A percentile compares a stretch with the other conserved stretches of the same genome.
phyloP scores from a whole-genome alignment of 1,140 invertebrate genomes.

The Colletes latitarsis region DNA sequence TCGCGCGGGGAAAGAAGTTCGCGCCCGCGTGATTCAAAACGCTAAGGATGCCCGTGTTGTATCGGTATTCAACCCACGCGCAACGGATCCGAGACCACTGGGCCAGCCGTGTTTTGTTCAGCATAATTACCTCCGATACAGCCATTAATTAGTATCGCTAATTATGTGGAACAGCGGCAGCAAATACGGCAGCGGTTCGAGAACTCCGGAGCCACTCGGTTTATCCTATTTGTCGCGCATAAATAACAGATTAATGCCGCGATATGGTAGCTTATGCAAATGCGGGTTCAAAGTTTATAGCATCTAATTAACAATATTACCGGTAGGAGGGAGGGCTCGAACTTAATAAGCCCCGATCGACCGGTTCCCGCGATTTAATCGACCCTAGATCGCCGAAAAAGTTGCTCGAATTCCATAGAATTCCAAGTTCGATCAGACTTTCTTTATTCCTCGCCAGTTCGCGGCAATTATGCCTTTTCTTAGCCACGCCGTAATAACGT shows the following conservation, averaged over 20 bases:
- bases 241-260: conserved; percentile 61
- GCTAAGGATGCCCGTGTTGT: not conserved
- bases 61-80: conserved; percentile 10
- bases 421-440: not conserved
- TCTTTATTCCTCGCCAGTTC: conserved; percentile 2
- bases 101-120: conserved; percentile 35
- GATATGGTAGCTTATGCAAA: conserved; percentile 66
- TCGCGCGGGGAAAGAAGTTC: not conserved
- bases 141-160: conserved; percentile 72
- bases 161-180: conserved; percentile 61
- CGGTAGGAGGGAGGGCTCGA: not conserved
- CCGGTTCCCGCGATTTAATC: conserved; percentile 38
- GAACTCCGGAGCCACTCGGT: conserved; percentile 17
- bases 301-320: conserved; percentile 67
- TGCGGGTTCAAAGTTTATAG: conserved; percentile 68
- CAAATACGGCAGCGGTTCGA: conserved; percentile 28
- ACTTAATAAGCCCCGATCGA: conserved; percentile 48
- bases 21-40: conserved; percentile 18
- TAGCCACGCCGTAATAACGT: conserved; percentile 35
- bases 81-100: not conserved
- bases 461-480: conserved; percentile 30
- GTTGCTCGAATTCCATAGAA: conserved; percentile 7
- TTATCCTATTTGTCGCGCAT: conserved; percentile 59
- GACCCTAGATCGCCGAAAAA: not conserved
- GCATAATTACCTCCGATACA: conserved; percentile 47